A percentile compares a stretch with the other conserved stretches of the same genome.
Evolutionary conservation across 1,140 invertebrate species (phyloP).

Genomic region (Mamestra configurata): DNA sequence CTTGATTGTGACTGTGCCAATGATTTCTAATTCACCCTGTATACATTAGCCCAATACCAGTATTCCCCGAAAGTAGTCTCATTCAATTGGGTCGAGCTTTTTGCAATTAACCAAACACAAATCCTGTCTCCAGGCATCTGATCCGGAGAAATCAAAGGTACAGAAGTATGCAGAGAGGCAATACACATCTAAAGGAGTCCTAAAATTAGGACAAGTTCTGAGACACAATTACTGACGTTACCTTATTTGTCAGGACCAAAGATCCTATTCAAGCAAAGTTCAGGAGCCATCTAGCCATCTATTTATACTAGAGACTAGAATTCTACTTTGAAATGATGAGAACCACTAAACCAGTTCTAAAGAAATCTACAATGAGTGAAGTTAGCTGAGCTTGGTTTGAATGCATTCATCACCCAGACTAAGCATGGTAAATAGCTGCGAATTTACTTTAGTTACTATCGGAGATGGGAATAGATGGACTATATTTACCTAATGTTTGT

Average conservation of each 20-base stretch:
- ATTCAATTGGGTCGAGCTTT: no score
- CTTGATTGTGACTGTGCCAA: no score
- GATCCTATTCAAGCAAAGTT: background rate
- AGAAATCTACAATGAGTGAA: conserved; percentile 32
- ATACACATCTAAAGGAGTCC: background rate
- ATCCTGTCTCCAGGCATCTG: no score
- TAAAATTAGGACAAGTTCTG: background rate
- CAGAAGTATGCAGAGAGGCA: no score
- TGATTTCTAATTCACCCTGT: no score
- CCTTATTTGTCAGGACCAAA: background rate
- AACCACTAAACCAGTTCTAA: background rate
- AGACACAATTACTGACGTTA: no score
- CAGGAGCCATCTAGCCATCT: background rate
- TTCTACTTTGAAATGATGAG: background rate
- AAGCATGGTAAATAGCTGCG: background rate
- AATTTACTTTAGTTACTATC: background rate
- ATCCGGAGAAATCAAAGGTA: no score
- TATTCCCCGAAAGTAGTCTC: no score
- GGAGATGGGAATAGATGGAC: background rate
- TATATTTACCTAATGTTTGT: no score
- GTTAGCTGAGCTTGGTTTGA: background rate
- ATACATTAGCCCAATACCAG: no score
- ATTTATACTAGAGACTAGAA: background rate
- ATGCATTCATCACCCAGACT: background rate
- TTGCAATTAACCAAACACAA: no score